phyloP scores from a whole-genome alignment of 1,140 invertebrate species.

The Pseudomyrmex sp. region DNA sequence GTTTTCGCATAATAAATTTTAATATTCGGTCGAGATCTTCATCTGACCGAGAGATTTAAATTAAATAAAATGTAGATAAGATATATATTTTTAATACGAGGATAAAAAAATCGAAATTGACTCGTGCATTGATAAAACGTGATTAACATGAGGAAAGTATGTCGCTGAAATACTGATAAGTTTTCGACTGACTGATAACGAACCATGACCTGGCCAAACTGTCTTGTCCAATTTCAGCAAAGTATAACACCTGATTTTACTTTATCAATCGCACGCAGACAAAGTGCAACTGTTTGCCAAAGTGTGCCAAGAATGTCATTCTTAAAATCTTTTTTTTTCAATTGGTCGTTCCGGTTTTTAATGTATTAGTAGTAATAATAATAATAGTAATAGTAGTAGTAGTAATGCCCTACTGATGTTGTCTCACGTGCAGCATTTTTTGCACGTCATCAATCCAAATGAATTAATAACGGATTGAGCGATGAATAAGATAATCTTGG shows the following conservation, averaged over 20 bases:
- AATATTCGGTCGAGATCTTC: conserved; percentile 12
- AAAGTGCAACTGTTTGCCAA: neutral
- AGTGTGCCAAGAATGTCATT: neutral
- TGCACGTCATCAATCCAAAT: neutral
- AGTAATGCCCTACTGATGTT: no score
- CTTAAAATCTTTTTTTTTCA: no score
- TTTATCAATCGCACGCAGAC: neutral
- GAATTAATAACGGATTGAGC: conserved; percentile 12
- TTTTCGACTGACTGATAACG: conserved; percentile 14
- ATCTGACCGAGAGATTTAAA: conserved; percentile 22
- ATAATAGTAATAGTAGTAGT: no score
- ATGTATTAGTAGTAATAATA: no score
- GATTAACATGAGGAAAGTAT: conserved; percentile 50
- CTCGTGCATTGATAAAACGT: conserved; percentile 12
- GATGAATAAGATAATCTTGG: conserved; percentile 10
- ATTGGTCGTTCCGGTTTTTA: neutral
- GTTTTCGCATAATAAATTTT: conserved; percentile 2
- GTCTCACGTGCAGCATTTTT: neutral
- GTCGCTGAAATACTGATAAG: conserved; percentile 17
- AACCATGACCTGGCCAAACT: conserved; percentile 82
- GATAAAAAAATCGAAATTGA: conserved; percentile 29
- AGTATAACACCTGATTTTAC: neutral
- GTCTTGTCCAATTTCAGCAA: conserved; percentile 39
- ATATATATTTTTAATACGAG: conserved; percentile 24
- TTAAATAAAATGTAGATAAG: conserved; percentile 26